Evolutionary conservation across 2,888 invertebrate species (phyloP).

Genomic region (Steinernema carpocapsae): DNA sequence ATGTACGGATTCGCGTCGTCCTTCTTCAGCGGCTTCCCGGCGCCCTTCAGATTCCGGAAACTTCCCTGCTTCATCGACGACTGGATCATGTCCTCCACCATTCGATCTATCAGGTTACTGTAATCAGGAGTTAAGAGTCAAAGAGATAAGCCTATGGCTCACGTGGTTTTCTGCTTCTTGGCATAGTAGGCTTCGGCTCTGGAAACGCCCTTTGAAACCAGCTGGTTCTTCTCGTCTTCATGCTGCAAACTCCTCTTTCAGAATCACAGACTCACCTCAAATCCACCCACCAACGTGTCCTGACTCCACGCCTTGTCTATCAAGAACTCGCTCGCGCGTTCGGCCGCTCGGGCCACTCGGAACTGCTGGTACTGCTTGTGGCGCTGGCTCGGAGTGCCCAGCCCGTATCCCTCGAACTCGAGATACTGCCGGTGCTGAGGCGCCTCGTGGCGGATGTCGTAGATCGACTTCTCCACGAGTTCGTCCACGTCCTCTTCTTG

Average conservation of each 20-base stretch:
- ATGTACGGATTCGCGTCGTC: constrained; percentile 82
- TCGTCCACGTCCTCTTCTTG: constrained; percentile 69
- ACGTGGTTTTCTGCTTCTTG: constrained; percentile 80
- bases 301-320: constrained; percentile 53
- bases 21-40: constrained; percentile 80
- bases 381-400: constrained; percentile 79
- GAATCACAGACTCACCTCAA: background rate
- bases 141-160: constrained; percentile 46
- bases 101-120: constrained; percentile 79
- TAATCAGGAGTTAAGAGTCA: background rate
- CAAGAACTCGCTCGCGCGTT: constrained; percentile 74
- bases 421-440: constrained; percentile 86
- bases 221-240: constrained; percentile 74
- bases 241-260: background rate
- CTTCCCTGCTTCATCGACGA: constrained; percentile 88
- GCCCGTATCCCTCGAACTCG: constrained; percentile 80
- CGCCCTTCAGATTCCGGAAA: constrained; percentile 82
- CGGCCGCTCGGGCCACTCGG: constrained; percentile 78
- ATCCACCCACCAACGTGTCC: constrained; percentile 14
- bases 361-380: constrained; percentile 80
- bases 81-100: constrained; percentile 89
- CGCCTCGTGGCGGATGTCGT: constrained; percentile 78
- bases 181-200: constrained; percentile 74
- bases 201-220: constrained; percentile 72
- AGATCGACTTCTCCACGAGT: constrained; percentile 67